Evolutionary conservation across 2,797 vertebrate species (phyloP).

Genomic region (Danio choprae): DNA sequence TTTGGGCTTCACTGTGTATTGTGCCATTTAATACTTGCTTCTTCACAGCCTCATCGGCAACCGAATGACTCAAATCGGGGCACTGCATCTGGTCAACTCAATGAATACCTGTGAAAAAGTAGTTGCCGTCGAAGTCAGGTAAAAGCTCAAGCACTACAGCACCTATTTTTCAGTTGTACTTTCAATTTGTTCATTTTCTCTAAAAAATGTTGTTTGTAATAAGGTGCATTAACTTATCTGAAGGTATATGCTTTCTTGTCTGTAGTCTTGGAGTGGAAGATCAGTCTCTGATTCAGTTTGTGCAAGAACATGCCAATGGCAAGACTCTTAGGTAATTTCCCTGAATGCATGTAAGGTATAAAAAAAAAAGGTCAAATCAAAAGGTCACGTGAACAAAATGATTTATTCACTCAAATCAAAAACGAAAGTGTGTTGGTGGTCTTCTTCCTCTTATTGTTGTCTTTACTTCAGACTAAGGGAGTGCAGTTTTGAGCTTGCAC

Average conservation of each 20-base stretch:
- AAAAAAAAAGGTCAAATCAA: neutral
- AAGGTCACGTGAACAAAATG: neutral
- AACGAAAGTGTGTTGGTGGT: slow-evolving; percentile 28
- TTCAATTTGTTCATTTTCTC: neutral
- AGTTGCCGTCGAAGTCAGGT: slow-evolving; percentile 80
- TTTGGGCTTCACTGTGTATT: neutral
- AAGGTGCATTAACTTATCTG: neutral
- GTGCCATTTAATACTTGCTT: neutral
- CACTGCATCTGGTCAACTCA: slow-evolving; percentile 72
- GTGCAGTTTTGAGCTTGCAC: slow-evolving; percentile 61
- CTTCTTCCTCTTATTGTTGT: neutral
- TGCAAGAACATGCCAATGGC: slow-evolving; percentile 53
- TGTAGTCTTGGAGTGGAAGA: slow-evolving; percentile 78
- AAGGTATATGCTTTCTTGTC: neutral
- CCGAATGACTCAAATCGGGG: slow-evolving; percentile 77
- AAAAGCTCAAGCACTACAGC: neutral
- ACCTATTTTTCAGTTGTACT: neutral
- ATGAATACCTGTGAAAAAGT: slow-evolving; percentile 69
- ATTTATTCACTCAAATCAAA: slow-evolving; percentile 21
- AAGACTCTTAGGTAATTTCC: slow-evolving; percentile 81
- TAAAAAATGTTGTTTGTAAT: neutral
- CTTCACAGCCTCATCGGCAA: slow-evolving; percentile 83
- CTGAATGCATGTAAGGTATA: neutral
- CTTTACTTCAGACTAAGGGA: slow-evolving; percentile 67
- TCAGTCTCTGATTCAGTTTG: slow-evolving; percentile 77